Conservation (phyloP, 2,888 invertebrate species). For the Acronicta aceris region DNA sequence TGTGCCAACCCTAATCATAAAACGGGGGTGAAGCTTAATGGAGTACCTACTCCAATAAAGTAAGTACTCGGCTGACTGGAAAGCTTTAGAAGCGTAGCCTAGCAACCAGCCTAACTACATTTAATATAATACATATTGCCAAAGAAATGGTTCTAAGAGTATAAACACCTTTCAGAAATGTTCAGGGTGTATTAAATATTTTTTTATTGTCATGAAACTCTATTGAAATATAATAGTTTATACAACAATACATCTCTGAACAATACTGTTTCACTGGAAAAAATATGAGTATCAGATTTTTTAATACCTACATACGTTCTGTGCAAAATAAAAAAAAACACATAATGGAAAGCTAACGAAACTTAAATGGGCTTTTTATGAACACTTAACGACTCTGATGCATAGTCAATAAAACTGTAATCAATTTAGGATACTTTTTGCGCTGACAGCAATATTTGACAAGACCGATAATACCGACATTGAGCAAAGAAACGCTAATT, state of each 20-base stretch:
- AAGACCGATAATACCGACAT: neutral
- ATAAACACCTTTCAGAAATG: neutral
- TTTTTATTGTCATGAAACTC: neutral
- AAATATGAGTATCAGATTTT: neutral
- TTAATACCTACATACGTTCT: neutral
- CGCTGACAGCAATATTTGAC: neutral
- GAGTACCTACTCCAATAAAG: conserved; percentile 7
- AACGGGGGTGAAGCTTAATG: conserved; percentile 2
- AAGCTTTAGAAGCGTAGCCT: conserved; percentile 17
- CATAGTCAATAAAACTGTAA: neutral
- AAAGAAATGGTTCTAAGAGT: neutral
- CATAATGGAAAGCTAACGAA: too few species aligned
- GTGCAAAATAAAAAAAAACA: too few species aligned
- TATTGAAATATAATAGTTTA: neutral
- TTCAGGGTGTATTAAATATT: neutral
- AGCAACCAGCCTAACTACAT: conserved; percentile 28
- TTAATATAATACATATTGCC: conserved; percentile 14
- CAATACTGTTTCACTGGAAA: neutral
- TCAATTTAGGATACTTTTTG: neutral
- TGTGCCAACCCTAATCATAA: neutral
- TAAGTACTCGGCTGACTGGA: conserved; percentile 6
- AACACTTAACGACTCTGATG: too few species aligned
- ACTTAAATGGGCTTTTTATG: too few species aligned
- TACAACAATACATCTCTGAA: neutral
- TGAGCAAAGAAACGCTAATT: too few species aligned